These are phyloP conservation scores for Vanessa cardui DNA, from an alignment of 2,888 invertebrate species.

Conservation along the genomic window DNA sequence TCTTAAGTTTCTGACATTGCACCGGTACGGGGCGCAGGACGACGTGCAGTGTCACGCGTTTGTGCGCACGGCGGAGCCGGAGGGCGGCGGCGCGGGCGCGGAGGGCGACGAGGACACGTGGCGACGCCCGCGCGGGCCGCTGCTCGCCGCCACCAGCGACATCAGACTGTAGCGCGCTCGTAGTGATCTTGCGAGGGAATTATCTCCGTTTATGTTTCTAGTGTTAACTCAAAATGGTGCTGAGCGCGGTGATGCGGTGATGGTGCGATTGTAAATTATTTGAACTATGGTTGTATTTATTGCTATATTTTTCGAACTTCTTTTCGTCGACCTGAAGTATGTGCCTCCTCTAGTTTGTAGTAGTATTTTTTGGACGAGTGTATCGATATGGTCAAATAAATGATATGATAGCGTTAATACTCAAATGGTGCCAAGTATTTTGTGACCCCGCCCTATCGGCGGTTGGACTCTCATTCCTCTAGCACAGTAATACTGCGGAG, in stretches of 20 bases:
- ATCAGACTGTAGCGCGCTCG: conserved; percentile 58
- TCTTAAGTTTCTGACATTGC: conserved; percentile 73
- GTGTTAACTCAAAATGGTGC: conserved; percentile 26
- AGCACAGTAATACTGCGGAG: conserved; percentile 67
- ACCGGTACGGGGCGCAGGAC: conserved; percentile 70
- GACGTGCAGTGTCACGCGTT: conserved; percentile 57
- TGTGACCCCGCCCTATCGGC: conserved; percentile 54
- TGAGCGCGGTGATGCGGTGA: conserved; percentile 31
- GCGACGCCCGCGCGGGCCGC: conserved; percentile 47
- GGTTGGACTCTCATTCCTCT: conserved; percentile 72
- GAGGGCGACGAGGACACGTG: conserved; percentile 44
- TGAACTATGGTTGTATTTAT: conserved; percentile 62
- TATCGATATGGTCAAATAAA: conserved; percentile 58
- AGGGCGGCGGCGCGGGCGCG: conserved; percentile 29
- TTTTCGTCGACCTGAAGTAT: conserved; percentile 72
- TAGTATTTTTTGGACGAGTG: conserved; percentile 55
- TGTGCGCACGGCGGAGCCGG: conserved; percentile 48
- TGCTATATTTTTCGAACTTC: conserved; percentile 69
- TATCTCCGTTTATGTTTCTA: conserved; percentile 14
- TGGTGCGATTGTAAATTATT: conserved; percentile 46
- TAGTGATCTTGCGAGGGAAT: background rate
- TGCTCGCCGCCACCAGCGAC: conserved; percentile 64
- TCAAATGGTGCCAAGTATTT: conserved; percentile 72
- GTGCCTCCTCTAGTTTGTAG: conserved; percentile 70
- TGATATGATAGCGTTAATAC: conserved; percentile 71